Evolutionary conservation across 2,888 invertebrate genomes (phyloP), one percentile per base, ranked within the genome.

Genomic region (Anthophora plumipes): DNA sequence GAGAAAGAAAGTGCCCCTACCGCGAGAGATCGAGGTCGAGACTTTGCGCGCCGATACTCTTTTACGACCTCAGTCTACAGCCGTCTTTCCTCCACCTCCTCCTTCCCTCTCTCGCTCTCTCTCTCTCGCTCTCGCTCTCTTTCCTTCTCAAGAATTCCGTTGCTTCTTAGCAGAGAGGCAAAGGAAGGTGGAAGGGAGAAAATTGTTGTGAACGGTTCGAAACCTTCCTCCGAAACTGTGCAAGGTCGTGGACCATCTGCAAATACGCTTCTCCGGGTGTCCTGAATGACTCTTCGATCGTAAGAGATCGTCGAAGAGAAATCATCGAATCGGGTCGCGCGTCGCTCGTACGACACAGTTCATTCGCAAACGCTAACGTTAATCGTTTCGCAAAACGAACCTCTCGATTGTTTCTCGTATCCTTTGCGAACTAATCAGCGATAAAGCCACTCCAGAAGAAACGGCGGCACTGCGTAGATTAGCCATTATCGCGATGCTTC

Each of bases 21-120:
- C 66, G 84, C 82, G 88, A 88, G 85, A 90, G 86, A 90, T 90
- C 90, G 89, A 90, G 90, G 90, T 82, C 87, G 85, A 75, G 75
- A 77, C 82, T 84, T 87, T 61, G 85, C 83, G 83, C 83, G 71
- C 80, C 76, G 77, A 80, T 81, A 77, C 67, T 87, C 82, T 82
- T 87, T 83, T 67, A 82, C 85, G 77, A 85, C 67, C 82, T 68
- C 70, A 37, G 75, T 67, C 72, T 57, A 61, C 75, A 41, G 54
- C 20, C 64, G 39, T 48, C 31, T 25, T 55, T 72, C 22, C 55
- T n/a, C 55, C 50, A 39, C 20, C 48, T 50, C 22, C 59, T 31
- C 41, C 20, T 31, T 72, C 22, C 55, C 22, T 60, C 50, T 39
- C 20, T 54, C 54, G 22, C 59, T 31, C 41, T 20, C 41, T 46